Base-by-base conservation (phyloP, 2,797 vertebrate species). In the Malacoctenus gilli region DNA sequence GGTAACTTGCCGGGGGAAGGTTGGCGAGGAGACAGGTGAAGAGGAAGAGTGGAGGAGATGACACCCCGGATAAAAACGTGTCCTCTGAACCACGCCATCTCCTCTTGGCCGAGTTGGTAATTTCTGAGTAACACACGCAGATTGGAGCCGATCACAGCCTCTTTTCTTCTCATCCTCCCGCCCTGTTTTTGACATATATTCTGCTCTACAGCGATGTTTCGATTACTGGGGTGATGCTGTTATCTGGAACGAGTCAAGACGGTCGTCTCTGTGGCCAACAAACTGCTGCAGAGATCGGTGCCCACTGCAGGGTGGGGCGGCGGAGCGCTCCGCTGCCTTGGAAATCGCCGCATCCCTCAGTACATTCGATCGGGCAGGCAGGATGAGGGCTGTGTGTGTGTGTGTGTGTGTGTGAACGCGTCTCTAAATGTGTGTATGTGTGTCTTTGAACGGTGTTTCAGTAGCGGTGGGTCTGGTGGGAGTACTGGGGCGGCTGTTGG, bases 401-500 rank as follows among this genome's bases (percentile, higher is more conserved):
- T 65, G 8, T 57, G 3, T 38, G 41, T 64, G 23, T 56, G 36
- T 56, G 40, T 18, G 36, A 56, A 53, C 40, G 40, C 25, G 20
- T n/a, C n/a, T n/a, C n/a, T n/a, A n/a, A n/a, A n/a, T 36, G 50
- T 47, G 14, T 42, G 37, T 47, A 52, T 55, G 25, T 79, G 69
- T 77, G 72, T 14, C 87, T 76, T 72, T 16, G 86, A 21, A 44
- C 37, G 85, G 70, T 76, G 89, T 75, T 82, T 98, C 94, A 98
- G 95, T 98, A 98, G 92, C 97, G 95, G 74, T 97, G 97, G 8
- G 94, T 95, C 89, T 98, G 97, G 78, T 99, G 97, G 8, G 97
- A 98, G 95, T 98, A 99, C 92, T 99, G 97, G 74, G 96, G 97
- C 16, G 96, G 97, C 93, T 98, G 97, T 94, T 99, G 97, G 92